A percentile compares a stretch with the other conserved stretches of the same genome.
These are phyloP conservation scores for Podotricha telesiphe DNA, from an alignment of 2,888 invertebrate genomes.

Conservation along the genomic window DNA sequence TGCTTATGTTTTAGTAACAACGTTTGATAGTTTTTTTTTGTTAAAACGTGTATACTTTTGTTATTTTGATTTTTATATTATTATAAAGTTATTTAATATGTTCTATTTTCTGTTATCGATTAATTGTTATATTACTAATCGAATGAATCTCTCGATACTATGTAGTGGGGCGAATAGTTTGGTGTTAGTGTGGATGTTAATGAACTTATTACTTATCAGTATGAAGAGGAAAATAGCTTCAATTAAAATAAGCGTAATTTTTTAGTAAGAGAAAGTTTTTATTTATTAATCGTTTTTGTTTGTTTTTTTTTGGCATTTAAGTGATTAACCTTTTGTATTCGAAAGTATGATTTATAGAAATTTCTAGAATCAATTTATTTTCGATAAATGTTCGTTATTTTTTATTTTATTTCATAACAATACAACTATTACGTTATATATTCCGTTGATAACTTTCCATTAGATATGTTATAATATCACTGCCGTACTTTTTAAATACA, in stretches of 20 bases:
- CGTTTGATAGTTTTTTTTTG: too few species aligned
- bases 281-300: background rate
- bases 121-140: slow-evolving; percentile 1
- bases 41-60: background rate
- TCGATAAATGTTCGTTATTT: too few species aligned
- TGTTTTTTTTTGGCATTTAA: background rate
- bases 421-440: background rate
- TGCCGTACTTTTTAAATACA: background rate
- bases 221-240: background rate
- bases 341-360: too few species aligned
- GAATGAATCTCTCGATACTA: background rate
- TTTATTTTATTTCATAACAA: background rate
- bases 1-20: too few species aligned
- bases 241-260: background rate
- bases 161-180: background rate
- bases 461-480: background rate
- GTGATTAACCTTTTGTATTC: background rate
- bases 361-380: too few species aligned
- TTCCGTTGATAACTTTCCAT: background rate
- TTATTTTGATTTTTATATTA: background rate
- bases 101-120: background rate
- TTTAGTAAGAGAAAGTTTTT: background rate
- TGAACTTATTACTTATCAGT: background rate
- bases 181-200: background rate
- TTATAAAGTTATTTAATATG: background rate